A percentile compares a stretch with the other conserved stretches of the same genome.
Evolutionary conservation across 2,888 invertebrate species (phyloP).

Genomic region (Oscheius onirici): DNA sequence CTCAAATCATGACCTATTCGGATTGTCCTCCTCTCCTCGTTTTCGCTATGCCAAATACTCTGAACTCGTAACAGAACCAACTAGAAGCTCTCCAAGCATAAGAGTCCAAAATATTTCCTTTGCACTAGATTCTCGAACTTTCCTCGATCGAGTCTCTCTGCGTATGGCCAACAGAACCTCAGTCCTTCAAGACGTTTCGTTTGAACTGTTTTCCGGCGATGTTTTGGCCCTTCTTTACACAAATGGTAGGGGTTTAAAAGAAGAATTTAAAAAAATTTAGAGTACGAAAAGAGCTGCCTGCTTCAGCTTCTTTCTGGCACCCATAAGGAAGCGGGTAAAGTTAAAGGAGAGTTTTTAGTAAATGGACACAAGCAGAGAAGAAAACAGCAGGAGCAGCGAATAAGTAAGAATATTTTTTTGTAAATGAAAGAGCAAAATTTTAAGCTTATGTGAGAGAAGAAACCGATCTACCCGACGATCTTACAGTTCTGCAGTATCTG

Average conservation of each 20-base stretch:
- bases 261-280: conserved; percentile 72
- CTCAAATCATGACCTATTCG: conserved; percentile 61
- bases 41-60: conserved; percentile 58
- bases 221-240: conserved; percentile 90
- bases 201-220: conserved; percentile 90
- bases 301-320: conserved; percentile 85
- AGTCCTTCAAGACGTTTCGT: conserved; percentile 81
- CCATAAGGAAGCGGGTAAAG: conserved; percentile 76
- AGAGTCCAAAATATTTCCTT: conserved; percentile 79
- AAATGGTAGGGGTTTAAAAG: conserved; percentile 68
- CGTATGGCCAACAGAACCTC: conserved; percentile 72
- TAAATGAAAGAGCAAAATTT: conserved; percentile 10
- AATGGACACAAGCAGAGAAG: conserved; percentile 85
- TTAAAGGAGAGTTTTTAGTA: conserved; percentile 83
- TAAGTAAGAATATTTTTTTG: conserved; percentile 74
- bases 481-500: conserved; percentile 89
- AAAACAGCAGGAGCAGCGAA: conserved; percentile 79
- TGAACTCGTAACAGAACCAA: conserved; percentile 33
- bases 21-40: conserved; percentile 50
- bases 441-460: conserved; percentile 81
- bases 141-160: conserved; percentile 72
- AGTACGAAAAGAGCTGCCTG: conserved; percentile 86
- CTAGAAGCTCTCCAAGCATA: conserved; percentile 64
- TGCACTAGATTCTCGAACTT: conserved; percentile 74
- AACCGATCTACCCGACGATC: conserved; percentile 81